Conservation (phyloP, 2,888 invertebrate species). For the Chaetogeoica ovagalla region DNA sequence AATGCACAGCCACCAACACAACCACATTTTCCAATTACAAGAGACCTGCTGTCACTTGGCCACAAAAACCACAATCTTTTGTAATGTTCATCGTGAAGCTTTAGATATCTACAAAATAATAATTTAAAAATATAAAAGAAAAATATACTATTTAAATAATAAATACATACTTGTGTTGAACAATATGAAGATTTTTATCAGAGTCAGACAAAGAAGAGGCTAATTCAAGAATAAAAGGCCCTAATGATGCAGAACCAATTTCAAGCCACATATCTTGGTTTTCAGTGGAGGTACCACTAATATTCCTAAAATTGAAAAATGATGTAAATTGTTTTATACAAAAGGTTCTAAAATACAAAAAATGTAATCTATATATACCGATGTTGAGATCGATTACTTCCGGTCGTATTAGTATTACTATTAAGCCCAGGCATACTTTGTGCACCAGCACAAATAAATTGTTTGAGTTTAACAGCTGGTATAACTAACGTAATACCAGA, state of each 20-base stretch:
- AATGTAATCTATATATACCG: constrained; percentile 52
- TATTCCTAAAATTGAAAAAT: constrained; percentile 39
- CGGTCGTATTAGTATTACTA: constrained; percentile 72
- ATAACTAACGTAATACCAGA: constrained; percentile 85
- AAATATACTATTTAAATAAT: background rate
- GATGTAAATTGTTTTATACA: constrained; percentile 32
- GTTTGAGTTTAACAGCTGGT: constrained; percentile 71
- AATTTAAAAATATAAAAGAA: background rate
- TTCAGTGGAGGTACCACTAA: constrained; percentile 57
- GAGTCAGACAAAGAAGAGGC: constrained; percentile 79
- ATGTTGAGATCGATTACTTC: constrained; percentile 63
- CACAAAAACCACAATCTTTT: constrained; percentile 94
- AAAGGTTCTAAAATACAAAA: constrained; percentile 12
- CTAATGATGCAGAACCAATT: constrained; percentile 85
- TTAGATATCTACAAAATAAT: constrained; percentile 65
- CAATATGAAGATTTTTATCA: constrained; percentile 74
- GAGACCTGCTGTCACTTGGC: constrained; percentile 69
- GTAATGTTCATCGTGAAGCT: constrained; percentile 79
- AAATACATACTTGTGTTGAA: constrained; percentile 72
- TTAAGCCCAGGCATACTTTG: constrained; percentile 57
- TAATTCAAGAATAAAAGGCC: constrained; percentile 87
- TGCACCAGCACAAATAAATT: constrained; percentile 67
- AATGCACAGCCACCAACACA: constrained; percentile 94
- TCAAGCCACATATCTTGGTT: constrained; percentile 83
- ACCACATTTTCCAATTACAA: constrained; percentile 78